Conservation (phyloP, 2,888 invertebrate genomes). For the Sinotaia quadrata region DNA sequence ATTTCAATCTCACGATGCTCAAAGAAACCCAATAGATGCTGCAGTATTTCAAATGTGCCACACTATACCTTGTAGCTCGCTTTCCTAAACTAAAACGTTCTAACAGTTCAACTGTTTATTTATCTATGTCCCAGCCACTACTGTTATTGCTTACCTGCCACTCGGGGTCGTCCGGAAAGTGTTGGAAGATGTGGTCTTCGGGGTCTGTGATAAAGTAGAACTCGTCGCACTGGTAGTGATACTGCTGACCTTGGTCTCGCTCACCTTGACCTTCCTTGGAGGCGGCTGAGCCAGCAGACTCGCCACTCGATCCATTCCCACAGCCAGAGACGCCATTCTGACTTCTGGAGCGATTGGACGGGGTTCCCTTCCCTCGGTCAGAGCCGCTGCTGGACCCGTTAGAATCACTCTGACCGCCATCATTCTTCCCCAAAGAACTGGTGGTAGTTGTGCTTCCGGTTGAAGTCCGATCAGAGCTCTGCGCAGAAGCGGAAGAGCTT, state of each 20-base stretch:
- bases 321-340: not conserved
- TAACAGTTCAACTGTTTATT: too few species aligned
- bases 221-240: slow-evolving; percentile 70
- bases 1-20: too few species aligned
- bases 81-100: too few species aligned
- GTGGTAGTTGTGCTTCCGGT: slow-evolving; percentile 25
- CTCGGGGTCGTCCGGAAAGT: slow-evolving; percentile 68
- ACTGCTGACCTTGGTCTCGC: slow-evolving; percentile 31
- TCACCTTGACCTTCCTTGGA: slow-evolving; percentile 9
- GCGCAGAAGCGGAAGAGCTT: slow-evolving; percentile 15
- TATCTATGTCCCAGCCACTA: too few species aligned
- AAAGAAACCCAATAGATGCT: too few species aligned
- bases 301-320: not conserved
- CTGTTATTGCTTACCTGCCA: slow-evolving; percentile 62
- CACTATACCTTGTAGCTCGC: too few species aligned
- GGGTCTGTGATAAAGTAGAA: slow-evolving; percentile 72
- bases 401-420: slow-evolving; percentile 31
- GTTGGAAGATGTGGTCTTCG: slow-evolving; percentile 71
- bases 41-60: too few species aligned
- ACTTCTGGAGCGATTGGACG: slow-evolving; percentile 5
- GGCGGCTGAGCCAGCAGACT: not conserved
- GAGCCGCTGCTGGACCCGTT: slow-evolving; percentile 30
- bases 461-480: slow-evolving; percentile 24
- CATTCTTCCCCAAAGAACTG: slow-evolving; percentile 9
- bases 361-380: not conserved